A percentile compares a stretch with the other conserved stretches of the same genome.
Conservation (phyloP, 2,113 vertebrate species). For the Beaufortia kweichowensis region DNA sequence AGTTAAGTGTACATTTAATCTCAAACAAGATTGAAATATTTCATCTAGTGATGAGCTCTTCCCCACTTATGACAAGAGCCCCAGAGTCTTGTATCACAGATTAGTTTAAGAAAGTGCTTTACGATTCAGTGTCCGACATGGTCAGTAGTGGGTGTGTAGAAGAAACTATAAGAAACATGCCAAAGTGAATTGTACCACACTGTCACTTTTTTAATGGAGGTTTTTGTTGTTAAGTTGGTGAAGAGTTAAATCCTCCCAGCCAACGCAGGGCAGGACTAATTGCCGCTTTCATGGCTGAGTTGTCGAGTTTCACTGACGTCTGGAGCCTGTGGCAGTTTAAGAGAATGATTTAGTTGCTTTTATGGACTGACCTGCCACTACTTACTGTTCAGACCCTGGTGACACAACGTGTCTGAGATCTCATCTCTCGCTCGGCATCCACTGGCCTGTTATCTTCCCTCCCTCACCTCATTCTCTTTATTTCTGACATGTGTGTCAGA, state of each 20-base stretch:
- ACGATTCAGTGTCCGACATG: no score
- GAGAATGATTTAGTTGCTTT: conserved; percentile 1
- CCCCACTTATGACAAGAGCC: no score
- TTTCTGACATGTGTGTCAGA: not conserved
- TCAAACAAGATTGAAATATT: no score
- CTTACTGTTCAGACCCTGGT: not conserved
- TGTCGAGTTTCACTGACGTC: not conserved
- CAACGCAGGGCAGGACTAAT: conserved; percentile 16
- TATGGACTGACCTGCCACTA: not conserved
- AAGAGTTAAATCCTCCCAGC: not conserved
- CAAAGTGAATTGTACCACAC: not conserved
- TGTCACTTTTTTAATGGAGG: not conserved
- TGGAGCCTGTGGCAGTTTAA: not conserved
- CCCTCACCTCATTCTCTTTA: not conserved
- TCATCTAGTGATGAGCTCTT: no score
- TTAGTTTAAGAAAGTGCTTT: no score
- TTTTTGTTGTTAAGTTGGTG: not conserved
- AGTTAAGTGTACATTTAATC: no score
- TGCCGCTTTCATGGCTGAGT: conserved; percentile 29
- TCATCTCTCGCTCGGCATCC: conserved; percentile 5
- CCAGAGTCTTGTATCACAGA: no score
- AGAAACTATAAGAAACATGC: no score
- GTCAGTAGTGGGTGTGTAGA: no score
- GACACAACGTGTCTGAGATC: not conserved
- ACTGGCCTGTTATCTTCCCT: not conserved